Evolutionary conservation across 2,797 vertebrate genomes (phyloP).

Genomic region (Erpetoichthys calabaricus): DNA sequence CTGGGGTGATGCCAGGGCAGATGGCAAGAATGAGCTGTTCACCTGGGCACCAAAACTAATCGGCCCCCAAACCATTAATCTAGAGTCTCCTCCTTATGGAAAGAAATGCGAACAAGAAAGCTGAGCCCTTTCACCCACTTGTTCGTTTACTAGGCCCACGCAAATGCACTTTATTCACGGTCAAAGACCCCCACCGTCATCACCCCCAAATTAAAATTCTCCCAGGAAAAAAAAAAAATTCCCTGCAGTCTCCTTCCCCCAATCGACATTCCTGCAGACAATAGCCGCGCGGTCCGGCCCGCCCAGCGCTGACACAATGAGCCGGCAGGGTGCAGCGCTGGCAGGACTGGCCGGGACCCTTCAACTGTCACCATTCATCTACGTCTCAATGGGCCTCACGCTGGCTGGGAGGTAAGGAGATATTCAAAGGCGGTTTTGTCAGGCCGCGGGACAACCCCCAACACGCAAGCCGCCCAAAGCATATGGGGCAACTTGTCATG

Average conservation of each 20-base stretch:
- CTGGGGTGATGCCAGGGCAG: no score
- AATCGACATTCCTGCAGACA: constrained; percentile 54
- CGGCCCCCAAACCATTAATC: no score
- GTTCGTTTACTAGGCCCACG: constrained; percentile 22
- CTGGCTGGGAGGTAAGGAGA: constrained; percentile 36
- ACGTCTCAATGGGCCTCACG: constrained; percentile 26
- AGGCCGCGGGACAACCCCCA: constrained; percentile 28
- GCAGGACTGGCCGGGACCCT: constrained; percentile 17
- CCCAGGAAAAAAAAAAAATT: constrained; percentile 12
- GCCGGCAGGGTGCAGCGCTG: constrained; percentile 3
- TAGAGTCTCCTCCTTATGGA: no score
- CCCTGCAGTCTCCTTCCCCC: constrained; percentile 25
- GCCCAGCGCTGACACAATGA: constrained; percentile 32
- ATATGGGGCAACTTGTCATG: constrained; percentile 24
- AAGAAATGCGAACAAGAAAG: no score
- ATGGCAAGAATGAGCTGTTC: no score
- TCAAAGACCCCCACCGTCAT: constrained; percentile 29
- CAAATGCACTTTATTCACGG: constrained; percentile 28
- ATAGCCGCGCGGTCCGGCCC: constrained; percentile 58
- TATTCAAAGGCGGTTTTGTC: constrained; percentile 35
- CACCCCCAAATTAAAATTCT: constrained; percentile 6
- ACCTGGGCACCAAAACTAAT: no score
- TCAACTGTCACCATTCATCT: constrained; percentile 25
- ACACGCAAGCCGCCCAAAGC: constrained; percentile 33
- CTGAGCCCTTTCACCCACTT: constrained; percentile 4